These are phyloP conservation scores for Euspilapteryx auroguttella DNA, from an alignment of 2,888 invertebrate species.

Conservation along the genomic window DNA sequence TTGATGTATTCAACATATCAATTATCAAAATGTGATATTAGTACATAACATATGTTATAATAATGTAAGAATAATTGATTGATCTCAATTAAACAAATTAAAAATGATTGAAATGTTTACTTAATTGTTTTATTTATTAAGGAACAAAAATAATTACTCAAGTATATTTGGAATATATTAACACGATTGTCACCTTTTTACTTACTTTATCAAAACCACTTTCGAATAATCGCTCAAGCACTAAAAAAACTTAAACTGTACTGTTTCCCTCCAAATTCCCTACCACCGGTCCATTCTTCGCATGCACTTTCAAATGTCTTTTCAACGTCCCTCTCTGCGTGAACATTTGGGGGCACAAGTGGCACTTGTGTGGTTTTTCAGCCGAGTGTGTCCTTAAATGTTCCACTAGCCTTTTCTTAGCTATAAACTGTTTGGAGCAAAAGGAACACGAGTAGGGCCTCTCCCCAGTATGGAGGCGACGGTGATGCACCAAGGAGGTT, in stretches of 20 bases:
- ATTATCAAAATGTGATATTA: no score
- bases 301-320: conserved; percentile 44
- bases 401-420: conserved; percentile 31
- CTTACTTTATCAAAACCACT: no score
- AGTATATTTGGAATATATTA: neutral
- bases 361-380: conserved; percentile 39
- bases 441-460: conserved; percentile 29
- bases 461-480: conserved; percentile 44
- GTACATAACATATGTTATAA: no score
- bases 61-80: no score
- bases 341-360: conserved; percentile 35
- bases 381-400: conserved; percentile 46
- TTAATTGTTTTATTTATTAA: neutral
- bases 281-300: conserved; percentile 3
- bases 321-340: conserved; percentile 41
- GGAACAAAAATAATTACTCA: neutral
- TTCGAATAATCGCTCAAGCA: no score
- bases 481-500: conserved; percentile 31
- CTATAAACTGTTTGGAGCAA: conserved; percentile 35
- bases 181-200: no score
- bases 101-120: neutral
- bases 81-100: no score
- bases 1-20: no score
- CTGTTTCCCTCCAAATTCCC: no score
- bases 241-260: neutral